Evolutionary conservation across 30 jellyfish, hydroid and myxozoan species (phyloP).

Genomic region (Aurelia sp.): DNA sequence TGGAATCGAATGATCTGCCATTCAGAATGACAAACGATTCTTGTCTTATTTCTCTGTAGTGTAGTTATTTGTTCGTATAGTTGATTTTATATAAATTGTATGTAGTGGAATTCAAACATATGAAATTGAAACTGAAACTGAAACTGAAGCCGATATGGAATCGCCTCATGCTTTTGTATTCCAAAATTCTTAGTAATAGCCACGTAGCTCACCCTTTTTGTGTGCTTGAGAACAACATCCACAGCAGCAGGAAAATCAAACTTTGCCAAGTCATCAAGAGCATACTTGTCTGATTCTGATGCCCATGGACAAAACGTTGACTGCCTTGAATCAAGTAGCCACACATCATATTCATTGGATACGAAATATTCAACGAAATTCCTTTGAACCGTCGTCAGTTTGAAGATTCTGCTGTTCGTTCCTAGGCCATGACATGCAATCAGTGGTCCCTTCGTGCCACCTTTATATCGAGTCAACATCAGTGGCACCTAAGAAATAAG

Average conservation of each 20-base stretch:
- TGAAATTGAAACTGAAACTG: too few relatives aligned
- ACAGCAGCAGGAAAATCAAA: constrained; percentile 56
- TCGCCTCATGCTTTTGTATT: too few relatives aligned
- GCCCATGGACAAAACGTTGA: constrained; percentile 64
- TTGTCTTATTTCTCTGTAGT: too few relatives aligned
- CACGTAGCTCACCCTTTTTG: constrained; percentile 22
- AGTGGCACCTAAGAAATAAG: constrained; percentile 38
- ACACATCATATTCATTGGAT: constrained; percentile 44
- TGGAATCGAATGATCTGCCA: too few relatives aligned
- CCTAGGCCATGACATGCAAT: constrained; percentile 64
- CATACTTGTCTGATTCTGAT: neutral
- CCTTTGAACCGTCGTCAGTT: constrained; percentile 48
- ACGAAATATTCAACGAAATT: constrained; percentile 61
- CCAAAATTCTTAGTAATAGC: too few relatives aligned
- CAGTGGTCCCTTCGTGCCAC: constrained; percentile 68
- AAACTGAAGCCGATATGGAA: too few relatives aligned
- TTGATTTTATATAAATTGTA: too few relatives aligned
- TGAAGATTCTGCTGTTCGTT: constrained; percentile 1
- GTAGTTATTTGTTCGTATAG: too few relatives aligned
- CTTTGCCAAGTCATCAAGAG: constrained; percentile 45
- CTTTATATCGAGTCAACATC: constrained; percentile 59
- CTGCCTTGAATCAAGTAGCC: constrained; percentile 58
- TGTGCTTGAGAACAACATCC: constrained; percentile 34
- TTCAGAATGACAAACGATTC: too few relatives aligned
- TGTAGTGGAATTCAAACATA: too few relatives aligned